Percentiles rank a stretch among this genome's conserved stretches.
Evolutionary conservation across 2,113 vertebrate species (phyloP).

Genomic region (Thomomys bottae): DNA sequence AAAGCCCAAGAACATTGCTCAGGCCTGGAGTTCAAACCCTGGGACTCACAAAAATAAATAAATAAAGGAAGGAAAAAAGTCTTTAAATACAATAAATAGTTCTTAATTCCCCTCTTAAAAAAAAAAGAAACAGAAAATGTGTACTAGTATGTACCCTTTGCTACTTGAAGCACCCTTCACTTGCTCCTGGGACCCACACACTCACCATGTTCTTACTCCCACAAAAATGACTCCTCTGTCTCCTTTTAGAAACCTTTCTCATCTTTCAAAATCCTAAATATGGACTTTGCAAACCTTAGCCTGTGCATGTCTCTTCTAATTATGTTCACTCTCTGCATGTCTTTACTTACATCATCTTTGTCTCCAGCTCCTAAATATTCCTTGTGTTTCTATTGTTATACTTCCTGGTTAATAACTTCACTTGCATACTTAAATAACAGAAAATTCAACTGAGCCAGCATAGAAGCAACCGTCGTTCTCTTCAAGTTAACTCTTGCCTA

Average conservation of each 20-base stretch:
- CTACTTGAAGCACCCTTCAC: neutral
- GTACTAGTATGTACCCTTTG: neutral
- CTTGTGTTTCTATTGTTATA: neutral
- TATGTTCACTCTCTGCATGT: neutral
- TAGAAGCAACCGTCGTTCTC: neutral
- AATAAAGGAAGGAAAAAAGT: too few species aligned
- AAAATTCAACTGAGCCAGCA: neutral
- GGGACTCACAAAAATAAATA: too few species aligned
- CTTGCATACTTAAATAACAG: neutral
- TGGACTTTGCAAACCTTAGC: neutral
- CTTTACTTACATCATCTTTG: neutral
- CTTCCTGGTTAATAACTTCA: neutral
- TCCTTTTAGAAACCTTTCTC: neutral
- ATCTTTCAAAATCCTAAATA: constrained; percentile 8
- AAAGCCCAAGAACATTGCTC: too few species aligned
- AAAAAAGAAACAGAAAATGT: too few species aligned
- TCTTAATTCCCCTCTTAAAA: neutral
- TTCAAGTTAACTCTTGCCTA: neutral
- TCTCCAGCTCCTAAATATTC: neutral
- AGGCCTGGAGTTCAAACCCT: too few species aligned
- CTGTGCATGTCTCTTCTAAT: neutral
- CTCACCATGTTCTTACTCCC: neutral
- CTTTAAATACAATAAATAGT: neutral
- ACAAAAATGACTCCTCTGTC: neutral
- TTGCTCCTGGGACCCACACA: neutral